These are phyloP conservation scores for Lamellibrachia luymesi DNA, from an alignment of 1,140 invertebrate genomes.

Conservation along the genomic window DNA sequence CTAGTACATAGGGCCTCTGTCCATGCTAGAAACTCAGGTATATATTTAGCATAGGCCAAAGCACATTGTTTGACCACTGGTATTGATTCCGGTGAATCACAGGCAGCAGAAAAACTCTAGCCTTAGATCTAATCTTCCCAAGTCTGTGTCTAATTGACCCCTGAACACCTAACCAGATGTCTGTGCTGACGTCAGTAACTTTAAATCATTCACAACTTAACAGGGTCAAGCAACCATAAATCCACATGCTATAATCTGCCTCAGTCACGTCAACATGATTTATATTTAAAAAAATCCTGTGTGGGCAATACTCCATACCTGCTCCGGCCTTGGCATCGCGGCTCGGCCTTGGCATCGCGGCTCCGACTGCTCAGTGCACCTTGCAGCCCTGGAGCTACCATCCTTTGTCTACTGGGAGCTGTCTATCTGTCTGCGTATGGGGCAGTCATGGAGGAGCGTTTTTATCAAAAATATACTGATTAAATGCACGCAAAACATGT, in stretches of 20 bases:
- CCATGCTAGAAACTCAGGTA: background rate
- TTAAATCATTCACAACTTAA: background rate
- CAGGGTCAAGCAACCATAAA: background rate
- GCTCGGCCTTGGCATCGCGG: background rate
- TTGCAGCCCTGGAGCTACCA: background rate
- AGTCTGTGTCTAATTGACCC: background rate
- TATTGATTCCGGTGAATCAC: background rate
- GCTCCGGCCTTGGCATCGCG: background rate
- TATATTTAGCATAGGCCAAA: background rate
- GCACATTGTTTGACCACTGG: background rate
- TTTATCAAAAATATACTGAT: too few species aligned
- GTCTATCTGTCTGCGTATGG: background rate
- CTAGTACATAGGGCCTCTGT: too few species aligned
- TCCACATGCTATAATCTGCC: background rate
- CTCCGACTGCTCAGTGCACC: background rate
- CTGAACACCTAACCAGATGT: background rate
- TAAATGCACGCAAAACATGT: too few species aligned
- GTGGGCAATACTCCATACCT: background rate
- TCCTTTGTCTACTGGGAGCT: background rate
- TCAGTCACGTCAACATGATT: background rate
- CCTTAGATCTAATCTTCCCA: background rate
- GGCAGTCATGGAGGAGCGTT: too few species aligned
- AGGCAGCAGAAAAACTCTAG: background rate
- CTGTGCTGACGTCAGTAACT: background rate
- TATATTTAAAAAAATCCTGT: background rate